A percentile compares a stretch with the other conserved stretches of the same genome.
Evolutionary conservation across 2,888 invertebrate species (phyloP).

Genomic region (Globia sparganii): DNA sequence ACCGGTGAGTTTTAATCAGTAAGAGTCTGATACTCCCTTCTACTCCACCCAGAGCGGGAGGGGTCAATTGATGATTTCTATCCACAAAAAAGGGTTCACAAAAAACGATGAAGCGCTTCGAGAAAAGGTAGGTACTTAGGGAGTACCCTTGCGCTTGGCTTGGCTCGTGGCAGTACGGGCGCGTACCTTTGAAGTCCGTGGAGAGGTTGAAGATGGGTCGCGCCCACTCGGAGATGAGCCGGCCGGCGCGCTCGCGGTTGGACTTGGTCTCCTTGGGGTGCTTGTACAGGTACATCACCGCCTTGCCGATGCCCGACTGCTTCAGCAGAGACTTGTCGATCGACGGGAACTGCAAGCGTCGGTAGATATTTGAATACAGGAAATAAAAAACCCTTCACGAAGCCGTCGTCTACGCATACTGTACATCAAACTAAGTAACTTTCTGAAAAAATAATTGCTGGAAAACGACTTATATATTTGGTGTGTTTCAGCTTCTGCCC

Average conservation of each 20-base stretch:
- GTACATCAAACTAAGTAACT: not conserved
- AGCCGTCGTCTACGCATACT: not conserved
- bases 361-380: not conserved
- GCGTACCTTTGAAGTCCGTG: conserved; percentile 83
- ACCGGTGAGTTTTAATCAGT: too few relatives aligned
- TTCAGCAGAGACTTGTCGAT: conserved; percentile 97
- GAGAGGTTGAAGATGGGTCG: conserved; percentile 98
- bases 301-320: conserved; percentile 99
- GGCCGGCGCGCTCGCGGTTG: conserved; percentile 97
- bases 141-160: too few relatives aligned
- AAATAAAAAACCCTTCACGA: not conserved
- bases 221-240: conserved; percentile 99
- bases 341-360: conserved; percentile 93
- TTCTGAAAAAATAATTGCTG: not conserved
- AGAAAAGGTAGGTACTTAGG: too few relatives aligned
- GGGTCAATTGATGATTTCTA: too few relatives aligned
- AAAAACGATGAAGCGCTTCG: too few relatives aligned
- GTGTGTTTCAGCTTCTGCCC: not conserved
- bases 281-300: conserved; percentile 99
- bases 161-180: not conserved
- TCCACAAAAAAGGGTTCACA: too few relatives aligned
- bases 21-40: too few relatives aligned
- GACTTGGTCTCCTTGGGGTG: conserved; percentile 99
- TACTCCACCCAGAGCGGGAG: too few relatives aligned
- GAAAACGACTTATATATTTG: not conserved